phyloP scores from a whole-genome alignment of 2,888 invertebrate species.

The Drosophila anceps region DNA sequence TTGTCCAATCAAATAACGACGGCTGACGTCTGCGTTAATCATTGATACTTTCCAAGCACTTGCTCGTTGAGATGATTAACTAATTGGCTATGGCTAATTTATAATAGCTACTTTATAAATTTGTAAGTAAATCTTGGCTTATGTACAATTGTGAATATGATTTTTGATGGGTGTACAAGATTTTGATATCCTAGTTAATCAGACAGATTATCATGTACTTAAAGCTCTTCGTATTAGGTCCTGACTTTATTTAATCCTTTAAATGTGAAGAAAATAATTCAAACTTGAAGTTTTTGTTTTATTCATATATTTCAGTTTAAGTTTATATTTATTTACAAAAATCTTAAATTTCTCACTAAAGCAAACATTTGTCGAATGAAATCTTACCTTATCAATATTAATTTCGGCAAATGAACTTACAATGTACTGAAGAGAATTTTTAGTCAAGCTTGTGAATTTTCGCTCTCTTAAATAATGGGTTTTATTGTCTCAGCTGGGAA shows the following conservation, averaged over 20 bases:
- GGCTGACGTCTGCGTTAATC: constrained; percentile 6
- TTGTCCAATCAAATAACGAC: constrained; percentile 2
- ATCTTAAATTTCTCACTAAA: neutral
- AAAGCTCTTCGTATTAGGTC: no score
- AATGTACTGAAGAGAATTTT: neutral
- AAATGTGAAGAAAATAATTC: no score
- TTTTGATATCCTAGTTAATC: neutral
- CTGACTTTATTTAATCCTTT: no score
- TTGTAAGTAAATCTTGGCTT: neutral
- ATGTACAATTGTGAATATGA: neutral
- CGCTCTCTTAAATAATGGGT: constrained; percentile 58
- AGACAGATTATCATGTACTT: no score
- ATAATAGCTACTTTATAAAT: neutral
- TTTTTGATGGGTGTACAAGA: neutral
- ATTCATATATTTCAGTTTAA: neutral
- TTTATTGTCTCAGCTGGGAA: constrained; percentile 24
- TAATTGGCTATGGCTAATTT: neutral
- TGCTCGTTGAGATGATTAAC: neutral
- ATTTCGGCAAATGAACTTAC: neutral
- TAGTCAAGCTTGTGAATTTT: neutral
- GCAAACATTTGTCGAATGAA: neutral
- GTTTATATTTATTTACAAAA: neutral
- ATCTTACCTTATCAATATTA: neutral
- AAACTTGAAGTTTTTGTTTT: no score
- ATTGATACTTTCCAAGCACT: neutral